These are phyloP conservation scores for Calosoma granatense DNA, from an alignment of 1,140 invertebrate genomes.

Conservation along the genomic window DNA sequence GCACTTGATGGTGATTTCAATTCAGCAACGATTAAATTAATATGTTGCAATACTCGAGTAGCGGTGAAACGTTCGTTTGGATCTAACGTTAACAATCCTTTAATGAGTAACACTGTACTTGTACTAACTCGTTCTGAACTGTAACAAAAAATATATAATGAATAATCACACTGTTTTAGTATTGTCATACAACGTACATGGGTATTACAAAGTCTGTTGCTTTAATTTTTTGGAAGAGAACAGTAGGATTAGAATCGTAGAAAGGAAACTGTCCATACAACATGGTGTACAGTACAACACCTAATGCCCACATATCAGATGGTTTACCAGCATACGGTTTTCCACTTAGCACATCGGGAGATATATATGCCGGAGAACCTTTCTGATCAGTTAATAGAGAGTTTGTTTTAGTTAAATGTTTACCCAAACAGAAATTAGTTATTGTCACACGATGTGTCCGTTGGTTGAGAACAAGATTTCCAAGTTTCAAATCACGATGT, in stretches of 20 bases:
- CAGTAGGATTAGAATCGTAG: constrained; percentile 65
- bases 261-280: constrained; percentile 82
- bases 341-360: constrained; percentile 71
- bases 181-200: no score
- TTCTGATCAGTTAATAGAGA: constrained; percentile 69
- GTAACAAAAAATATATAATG: constrained; percentile 1
- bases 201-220: constrained; percentile 55
- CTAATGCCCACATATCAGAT: constrained; percentile 80
- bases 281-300: constrained; percentile 76
- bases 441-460: constrained; percentile 58
- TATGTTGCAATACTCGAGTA: not conserved
- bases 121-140: not conserved
- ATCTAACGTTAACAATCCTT: constrained; percentile 1
- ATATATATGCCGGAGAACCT: constrained; percentile 77
- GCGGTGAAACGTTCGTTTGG: constrained; percentile 1
- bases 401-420: constrained; percentile 63
- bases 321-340: constrained; percentile 66
- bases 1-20: not conserved
- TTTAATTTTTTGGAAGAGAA: constrained; percentile 73
- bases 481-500: constrained; percentile 71
- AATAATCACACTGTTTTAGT: no score
- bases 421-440: constrained; percentile 76
- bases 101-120: constrained; percentile 3
- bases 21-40: not conserved
- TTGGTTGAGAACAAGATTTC: constrained; percentile 69